Evolutionary conservation across 2,888 invertebrate genomes (phyloP).

Genomic region (Cantharis flavilabris): DNA sequence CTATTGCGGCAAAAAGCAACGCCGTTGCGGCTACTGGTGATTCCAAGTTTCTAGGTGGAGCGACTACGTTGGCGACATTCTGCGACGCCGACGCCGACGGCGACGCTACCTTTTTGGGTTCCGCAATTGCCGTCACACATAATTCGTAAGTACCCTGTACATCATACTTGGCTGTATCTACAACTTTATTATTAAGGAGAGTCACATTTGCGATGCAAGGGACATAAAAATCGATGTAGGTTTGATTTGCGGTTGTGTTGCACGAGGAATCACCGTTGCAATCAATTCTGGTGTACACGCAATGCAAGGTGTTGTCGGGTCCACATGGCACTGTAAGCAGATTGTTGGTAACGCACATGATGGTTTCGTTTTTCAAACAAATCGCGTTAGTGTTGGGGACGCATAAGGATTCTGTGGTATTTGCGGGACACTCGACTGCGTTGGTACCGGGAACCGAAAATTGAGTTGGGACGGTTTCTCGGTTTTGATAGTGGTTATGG

Average conservation of each 20-base stretch:
- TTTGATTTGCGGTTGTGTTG: slow-evolving; percentile 35
- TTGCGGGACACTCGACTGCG: slow-evolving; percentile 1
- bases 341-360: slow-evolving; percentile 8
- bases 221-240: slow-evolving; percentile 41
- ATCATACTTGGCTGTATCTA: neutral
- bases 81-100: neutral
- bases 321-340: neutral
- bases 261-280: slow-evolving; percentile 15
- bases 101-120: slow-evolving; percentile 9
- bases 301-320: neutral
- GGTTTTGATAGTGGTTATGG: slow-evolving; percentile 4
- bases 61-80: no score
- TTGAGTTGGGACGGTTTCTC: neutral
- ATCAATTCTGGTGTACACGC: slow-evolving; percentile 20
- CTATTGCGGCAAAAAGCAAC: neutral
- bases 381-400: slow-evolving; percentile 12
- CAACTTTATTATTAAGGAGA: neutral
- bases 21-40: neutral
- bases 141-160: slow-evolving; percentile 2
- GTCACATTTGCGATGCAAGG: slow-evolving; percentile 48
- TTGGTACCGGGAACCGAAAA: neutral
- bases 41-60: neutral
- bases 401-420: neutral
- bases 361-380: slow-evolving; percentile 18
- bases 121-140: slow-evolving; percentile 23